A percentile compares a stretch with the other conserved stretches of the same genome.
Evolutionary conservation across 2,113 vertebrate genomes (phyloP).

Genomic region (Chaetodon trifascialis): DNA sequence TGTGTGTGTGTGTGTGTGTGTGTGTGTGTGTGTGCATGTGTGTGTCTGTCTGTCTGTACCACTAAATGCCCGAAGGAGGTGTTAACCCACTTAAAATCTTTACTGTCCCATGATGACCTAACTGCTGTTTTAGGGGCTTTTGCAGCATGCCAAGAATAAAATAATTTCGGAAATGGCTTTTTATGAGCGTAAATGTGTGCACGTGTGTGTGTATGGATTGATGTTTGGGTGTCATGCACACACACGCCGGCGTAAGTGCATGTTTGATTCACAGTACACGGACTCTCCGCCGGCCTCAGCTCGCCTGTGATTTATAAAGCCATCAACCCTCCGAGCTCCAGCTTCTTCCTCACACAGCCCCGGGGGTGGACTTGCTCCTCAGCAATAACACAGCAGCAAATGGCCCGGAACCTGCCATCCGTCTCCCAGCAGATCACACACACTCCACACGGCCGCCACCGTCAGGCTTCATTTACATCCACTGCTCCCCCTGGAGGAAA

Average conservation of each 20-base stretch:
- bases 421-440: conserved; percentile 65
- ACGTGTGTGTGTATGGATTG: background rate
- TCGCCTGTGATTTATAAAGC: conserved; percentile 63
- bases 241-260: background rate
- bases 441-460: conserved; percentile 25
- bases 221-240: background rate
- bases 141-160: conserved; percentile 27
- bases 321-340: conserved; percentile 39
- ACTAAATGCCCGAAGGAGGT: conserved; percentile 3
- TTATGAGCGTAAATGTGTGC: background rate
- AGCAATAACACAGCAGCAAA: conserved; percentile 67
- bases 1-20: background rate
- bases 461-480: conserved; percentile 67
- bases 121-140: conserved; percentile 37
- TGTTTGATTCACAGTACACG: conserved; percentile 4
- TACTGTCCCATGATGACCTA: conserved; percentile 18
- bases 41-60: background rate
- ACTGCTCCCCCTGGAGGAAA: conserved; percentile 44
- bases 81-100: conserved; percentile 26
- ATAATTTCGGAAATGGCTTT: conserved; percentile 23
- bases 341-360: conserved; percentile 59
- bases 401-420: conserved; percentile 66
- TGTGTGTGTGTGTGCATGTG: background rate
- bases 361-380: conserved; percentile 42
- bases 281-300: conserved; percentile 14